Percentiles rank a stretch among this genome's conserved stretches.
Evolutionary conservation across 2,797 vertebrate species (phyloP).

Genomic region (Etheostoma nigrum): DNA sequence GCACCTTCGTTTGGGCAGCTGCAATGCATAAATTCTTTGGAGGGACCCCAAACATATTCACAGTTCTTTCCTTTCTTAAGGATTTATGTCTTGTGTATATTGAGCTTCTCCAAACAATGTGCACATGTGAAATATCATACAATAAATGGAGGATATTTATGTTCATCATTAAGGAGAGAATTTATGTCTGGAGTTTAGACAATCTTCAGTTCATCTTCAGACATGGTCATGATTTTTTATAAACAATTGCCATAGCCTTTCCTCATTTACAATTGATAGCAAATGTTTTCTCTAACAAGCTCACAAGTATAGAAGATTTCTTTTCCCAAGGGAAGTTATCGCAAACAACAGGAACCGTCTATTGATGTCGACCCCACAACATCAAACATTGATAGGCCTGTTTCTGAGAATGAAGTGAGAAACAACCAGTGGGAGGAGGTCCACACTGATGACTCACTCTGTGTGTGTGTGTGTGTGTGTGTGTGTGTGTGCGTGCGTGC

Average conservation of each 20-base stretch:
- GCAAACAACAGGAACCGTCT: constrained; percentile 70
- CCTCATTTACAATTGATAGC: constrained; percentile 64
- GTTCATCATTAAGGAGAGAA: constrained; percentile 5
- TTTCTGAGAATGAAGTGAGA: constrained; percentile 82
- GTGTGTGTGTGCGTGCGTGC: constrained; percentile 72
- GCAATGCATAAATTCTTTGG: constrained; percentile 58
- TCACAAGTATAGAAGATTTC: constrained; percentile 57
- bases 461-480: constrained; percentile 51
- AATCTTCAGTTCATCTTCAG: constrained; percentile 2
- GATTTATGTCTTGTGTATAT: constrained; percentile 59
- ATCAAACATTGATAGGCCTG: constrained; percentile 66
- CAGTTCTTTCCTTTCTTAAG: constrained; percentile 47
- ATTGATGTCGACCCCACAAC: constrained; percentile 54
- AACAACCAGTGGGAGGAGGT: constrained; percentile 73
- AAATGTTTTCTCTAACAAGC: constrained; percentile 58
- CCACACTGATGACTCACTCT: constrained; percentile 65
- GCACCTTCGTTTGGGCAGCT: constrained; percentile 60
- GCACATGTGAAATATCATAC: constrained; percentile 35
- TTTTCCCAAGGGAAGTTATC: constrained; percentile 55
- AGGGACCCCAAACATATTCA: constrained; percentile 51
- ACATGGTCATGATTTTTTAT: neutral
- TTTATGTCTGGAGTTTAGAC: constrained; percentile 23
- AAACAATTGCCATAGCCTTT: constrained; percentile 54
- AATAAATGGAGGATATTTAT: constrained; percentile 28
- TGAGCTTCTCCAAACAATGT: constrained; percentile 34